Percentiles rank a stretch among this genome's conserved stretches.
phyloP scores from a whole-genome alignment of 2,113 vertebrate genomes.

The Psammodynastes pulverulentus region DNA sequence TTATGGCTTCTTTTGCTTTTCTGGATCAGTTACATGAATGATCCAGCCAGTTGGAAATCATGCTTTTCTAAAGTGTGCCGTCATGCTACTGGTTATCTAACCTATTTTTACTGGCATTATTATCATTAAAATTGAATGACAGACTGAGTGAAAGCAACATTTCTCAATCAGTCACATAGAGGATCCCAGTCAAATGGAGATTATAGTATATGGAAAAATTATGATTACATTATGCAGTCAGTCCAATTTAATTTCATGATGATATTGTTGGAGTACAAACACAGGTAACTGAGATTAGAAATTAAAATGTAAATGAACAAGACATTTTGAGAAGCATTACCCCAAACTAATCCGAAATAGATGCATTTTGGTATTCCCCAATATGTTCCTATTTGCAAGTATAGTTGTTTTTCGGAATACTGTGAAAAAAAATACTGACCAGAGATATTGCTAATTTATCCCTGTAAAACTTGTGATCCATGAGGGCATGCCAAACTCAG shows the following conservation, averaged over 20 bases:
- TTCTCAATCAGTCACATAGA: not conserved
- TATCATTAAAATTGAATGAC: not conserved
- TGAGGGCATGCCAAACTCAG: not conserved
- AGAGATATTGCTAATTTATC: slow-evolving; percentile 18
- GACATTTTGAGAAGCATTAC: not conserved
- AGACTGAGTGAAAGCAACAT: not conserved
- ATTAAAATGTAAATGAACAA: not conserved
- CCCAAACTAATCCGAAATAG: not conserved
- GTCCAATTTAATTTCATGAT: not conserved
- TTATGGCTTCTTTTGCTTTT: not conserved
- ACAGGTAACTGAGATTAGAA: not conserved
- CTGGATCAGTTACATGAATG: not conserved
- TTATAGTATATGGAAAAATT: not conserved
- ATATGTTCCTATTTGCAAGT: slow-evolving; percentile 9
- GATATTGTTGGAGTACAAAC: not conserved
- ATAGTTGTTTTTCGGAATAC: not conserved
- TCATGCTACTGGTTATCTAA: not conserved
- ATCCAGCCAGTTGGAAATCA: not conserved
- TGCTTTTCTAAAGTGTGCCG: not conserved
- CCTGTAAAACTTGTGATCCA: not conserved
- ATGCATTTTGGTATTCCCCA: not conserved
- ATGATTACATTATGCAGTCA: not conserved
- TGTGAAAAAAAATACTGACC: not conserved
- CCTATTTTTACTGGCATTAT: not conserved
- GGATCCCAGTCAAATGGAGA: not conserved